Base-by-base conservation (phyloP, 1,140 invertebrate species). In the Drosophila sp. region DNA sequence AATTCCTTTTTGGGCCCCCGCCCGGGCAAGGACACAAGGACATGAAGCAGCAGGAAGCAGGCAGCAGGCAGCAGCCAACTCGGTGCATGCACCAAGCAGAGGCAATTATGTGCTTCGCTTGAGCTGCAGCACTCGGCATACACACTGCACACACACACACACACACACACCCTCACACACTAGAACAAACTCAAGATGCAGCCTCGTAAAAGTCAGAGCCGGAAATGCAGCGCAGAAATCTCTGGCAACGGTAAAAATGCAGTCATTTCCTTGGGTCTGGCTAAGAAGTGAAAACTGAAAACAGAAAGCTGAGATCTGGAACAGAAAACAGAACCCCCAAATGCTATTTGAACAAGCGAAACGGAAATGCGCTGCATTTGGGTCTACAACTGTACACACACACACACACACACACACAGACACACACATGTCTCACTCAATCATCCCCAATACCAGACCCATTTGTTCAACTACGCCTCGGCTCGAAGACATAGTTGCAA, bases 81-180 rank as follows among this genome's bases (percentile, higher is more conserved):
- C 21, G 21, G 1, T 21, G 21, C 21, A 21, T 21, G 21, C 21
- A 21, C 21, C 21, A 53, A 57, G 71, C 82, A 78, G 72, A 89
- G 83, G 79, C 83, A 89, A 89, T 89, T 89, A 89, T 89, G 83
- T 89, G 83, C 83, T 89, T 89, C 79, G 81, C 80, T 84, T 84
- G 76, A 84, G 80, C 65, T 79, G 69, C 79, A 53, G 62, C 61
- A 72, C 70, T 67, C 41, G 51, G 34, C 40, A 64, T 13, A 64
- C 57, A 69, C 41, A 67, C 46, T 63, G 57, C 67, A 77, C 57
- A 62, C 43, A 56, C 80, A 16, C 34, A 50, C 21, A 46, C 45
- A 14, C 29, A 46, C 63, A 53, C 34, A 40, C 45, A 64, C 46
- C 29, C 9, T 61, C 58, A 43, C 7, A 21, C 5, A 18, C 3